phyloP scores from a whole-genome alignment of 1,140 invertebrate species.

The Meloidogyne chitwoodi region DNA sequence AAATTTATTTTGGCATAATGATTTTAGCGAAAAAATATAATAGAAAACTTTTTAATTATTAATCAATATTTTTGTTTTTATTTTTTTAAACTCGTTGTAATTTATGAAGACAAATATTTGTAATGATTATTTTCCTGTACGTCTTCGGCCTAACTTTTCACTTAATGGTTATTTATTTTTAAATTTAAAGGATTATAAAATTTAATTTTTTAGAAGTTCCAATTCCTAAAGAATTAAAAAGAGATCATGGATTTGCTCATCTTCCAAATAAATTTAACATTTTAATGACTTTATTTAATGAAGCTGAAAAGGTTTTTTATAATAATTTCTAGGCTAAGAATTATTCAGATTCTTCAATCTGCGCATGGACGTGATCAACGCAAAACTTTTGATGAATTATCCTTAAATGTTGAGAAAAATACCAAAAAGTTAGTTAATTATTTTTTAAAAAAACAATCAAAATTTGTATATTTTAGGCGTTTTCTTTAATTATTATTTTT shows the following conservation, averaged over 20 bases:
- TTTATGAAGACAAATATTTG: background rate
- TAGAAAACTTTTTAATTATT: background rate
- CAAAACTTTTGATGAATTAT: conserved; percentile 6
- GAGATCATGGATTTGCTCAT: conserved; percentile 3
- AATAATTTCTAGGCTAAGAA: background rate
- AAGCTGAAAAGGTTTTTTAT: background rate
- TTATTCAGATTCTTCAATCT: conserved; percentile 6
- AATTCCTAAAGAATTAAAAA: conserved; percentile 4
- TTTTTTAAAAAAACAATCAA: no score
- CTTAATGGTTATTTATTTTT: background rate
- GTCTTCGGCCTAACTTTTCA: background rate
- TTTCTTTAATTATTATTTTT: no score
- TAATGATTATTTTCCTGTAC: background rate
- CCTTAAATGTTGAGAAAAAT: conserved; percentile 14
- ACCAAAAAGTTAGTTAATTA: background rate
- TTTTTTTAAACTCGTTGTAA: background rate
- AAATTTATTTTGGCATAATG: background rate
- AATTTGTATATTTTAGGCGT: no score
- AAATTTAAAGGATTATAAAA: background rate
- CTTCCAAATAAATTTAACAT: conserved; percentile 9
- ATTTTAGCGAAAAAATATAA: background rate
- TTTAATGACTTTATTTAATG: conserved; percentile 5
- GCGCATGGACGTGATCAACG: conserved; percentile 8
- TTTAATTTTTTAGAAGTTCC: background rate
- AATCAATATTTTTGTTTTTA: background rate